Conservation (phyloP, 2,797 vertebrate species). For the Benthosema pterotum region DNA sequence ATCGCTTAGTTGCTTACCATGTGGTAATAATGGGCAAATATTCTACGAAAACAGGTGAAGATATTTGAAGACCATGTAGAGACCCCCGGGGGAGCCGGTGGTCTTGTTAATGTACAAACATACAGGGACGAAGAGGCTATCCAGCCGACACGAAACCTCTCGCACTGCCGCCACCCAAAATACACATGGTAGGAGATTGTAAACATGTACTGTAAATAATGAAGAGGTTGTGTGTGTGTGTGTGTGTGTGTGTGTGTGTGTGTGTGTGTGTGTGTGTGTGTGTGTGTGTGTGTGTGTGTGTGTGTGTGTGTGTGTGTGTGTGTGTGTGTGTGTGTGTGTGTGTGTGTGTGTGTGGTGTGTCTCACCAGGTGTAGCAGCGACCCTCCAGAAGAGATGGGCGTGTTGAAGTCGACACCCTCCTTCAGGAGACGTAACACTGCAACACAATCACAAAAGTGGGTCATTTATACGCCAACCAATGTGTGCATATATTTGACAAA, state of each 20-base stretch:
- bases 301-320: constrained; percentile 11
- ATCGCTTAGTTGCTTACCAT: too few species aligned
- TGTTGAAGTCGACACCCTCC: constrained; percentile 87
- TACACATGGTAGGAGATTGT: too few species aligned
- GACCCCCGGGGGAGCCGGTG: too few species aligned
- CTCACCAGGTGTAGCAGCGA: constrained; percentile 95
- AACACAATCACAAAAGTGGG: constrained; percentile 55
- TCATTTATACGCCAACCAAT: constrained; percentile 16
- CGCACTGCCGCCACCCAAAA: too few species aligned
- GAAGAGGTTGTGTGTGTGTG: neutral
- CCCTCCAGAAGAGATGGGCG: constrained; percentile 84
- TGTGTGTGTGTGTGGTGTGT: constrained; percentile 26
- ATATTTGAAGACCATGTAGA: neutral
- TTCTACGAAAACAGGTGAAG: neutral
- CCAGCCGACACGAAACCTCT: too few species aligned
- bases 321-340: constrained; percentile 26
- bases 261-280: neutral
- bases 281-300: constrained; percentile 12
- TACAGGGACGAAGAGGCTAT: too few species aligned
- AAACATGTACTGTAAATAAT: too few species aligned
- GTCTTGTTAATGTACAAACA: too few species aligned
- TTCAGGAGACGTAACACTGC: constrained; percentile 90
- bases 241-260: constrained; percentile 1
- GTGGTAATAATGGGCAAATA: neutral
- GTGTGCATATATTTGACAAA: constrained; percentile 38